Percentiles rank a stretch among this genome's conserved stretches.
phyloP scores from a whole-genome alignment of 1,140 invertebrate species.

The Lepidurus packardi region DNA sequence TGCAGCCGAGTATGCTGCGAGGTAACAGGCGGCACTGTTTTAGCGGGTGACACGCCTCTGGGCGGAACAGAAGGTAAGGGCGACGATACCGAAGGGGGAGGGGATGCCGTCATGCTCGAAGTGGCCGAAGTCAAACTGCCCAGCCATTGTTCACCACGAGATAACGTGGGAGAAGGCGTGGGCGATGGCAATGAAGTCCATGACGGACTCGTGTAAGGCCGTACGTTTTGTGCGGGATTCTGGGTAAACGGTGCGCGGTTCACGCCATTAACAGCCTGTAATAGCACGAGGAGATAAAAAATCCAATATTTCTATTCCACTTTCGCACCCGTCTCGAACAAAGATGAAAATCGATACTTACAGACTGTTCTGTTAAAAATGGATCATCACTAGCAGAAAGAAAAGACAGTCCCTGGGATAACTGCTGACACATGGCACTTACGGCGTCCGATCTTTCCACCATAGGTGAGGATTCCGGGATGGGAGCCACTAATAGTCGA shows the following conservation, averaged over 20 bases:
- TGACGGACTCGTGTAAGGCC: conserved; percentile 33
- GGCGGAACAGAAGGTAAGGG: conserved; percentile 35
- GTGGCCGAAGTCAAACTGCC: conserved; percentile 58
- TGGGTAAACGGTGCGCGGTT: conserved; percentile 20
- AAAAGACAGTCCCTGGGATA: conserved; percentile 72
- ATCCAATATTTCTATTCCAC: neutral
- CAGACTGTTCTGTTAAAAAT: conserved; percentile 39
- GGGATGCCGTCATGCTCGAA: conserved; percentile 45
- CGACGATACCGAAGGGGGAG: conserved; percentile 37
- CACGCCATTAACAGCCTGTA: neutral
- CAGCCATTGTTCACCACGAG: conserved; percentile 70
- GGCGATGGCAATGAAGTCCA: conserved; percentile 39
- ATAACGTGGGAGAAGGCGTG: conserved; percentile 38
- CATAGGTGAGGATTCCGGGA: conserved; percentile 68
- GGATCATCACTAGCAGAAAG: conserved; percentile 65
- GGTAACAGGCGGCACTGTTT: conserved; percentile 45
- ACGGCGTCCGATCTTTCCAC: conserved; percentile 60
- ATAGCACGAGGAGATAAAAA: neutral
- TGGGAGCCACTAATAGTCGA: conserved; percentile 58
- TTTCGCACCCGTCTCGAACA: conserved; percentile 32
- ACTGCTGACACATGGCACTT: conserved; percentile 79
- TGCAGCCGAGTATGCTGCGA: conserved; percentile 57
- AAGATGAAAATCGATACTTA: conserved; percentile 34
- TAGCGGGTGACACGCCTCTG: conserved; percentile 37
- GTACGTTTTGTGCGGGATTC: conserved; percentile 44